Percentiles rank a stretch among this genome's conserved stretches.
These are phyloP conservation scores for Blastobasis lacticolella DNA, from an alignment of 2,888 invertebrate genomes.

Conservation along the genomic window DNA sequence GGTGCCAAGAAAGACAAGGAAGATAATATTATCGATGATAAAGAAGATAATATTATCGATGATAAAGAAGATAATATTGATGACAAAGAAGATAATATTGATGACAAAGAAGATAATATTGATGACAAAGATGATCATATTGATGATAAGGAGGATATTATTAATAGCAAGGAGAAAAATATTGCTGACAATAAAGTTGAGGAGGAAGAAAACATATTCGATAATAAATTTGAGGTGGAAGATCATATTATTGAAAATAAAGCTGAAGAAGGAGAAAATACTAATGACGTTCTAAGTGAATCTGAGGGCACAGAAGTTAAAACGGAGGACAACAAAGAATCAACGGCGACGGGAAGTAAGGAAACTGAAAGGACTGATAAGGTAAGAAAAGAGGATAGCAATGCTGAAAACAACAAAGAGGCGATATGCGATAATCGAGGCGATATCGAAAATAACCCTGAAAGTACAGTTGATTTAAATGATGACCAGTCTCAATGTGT, in stretches of 20 bases:
- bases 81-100: conserved; percentile 5
- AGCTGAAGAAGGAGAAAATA: conserved; percentile 22
- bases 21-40: background rate
- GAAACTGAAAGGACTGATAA: no score
- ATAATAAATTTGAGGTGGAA: no score
- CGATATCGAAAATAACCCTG: no score
- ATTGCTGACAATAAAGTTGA: background rate
- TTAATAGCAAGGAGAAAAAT: background rate
- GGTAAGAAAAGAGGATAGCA: no score
- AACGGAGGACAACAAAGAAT: no score
- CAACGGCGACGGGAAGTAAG: no score
- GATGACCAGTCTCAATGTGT: conserved; percentile 2
- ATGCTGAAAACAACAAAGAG: no score
- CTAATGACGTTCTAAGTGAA: no score
- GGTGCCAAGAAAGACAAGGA: conserved; percentile 2
- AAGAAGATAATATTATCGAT: conserved; percentile 3
- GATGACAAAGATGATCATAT: conserved; percentile 1
- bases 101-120: background rate
- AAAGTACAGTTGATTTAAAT: no score
- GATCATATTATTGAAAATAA: conserved; percentile 14
- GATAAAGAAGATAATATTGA: conserved; percentile 5
- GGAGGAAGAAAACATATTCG: background rate
- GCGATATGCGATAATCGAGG: no score
- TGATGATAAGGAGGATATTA: background rate
- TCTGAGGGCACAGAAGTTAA: no score